Conservation (phyloP, 1,140 invertebrate species). For the Heterodera carotae region DNA sequence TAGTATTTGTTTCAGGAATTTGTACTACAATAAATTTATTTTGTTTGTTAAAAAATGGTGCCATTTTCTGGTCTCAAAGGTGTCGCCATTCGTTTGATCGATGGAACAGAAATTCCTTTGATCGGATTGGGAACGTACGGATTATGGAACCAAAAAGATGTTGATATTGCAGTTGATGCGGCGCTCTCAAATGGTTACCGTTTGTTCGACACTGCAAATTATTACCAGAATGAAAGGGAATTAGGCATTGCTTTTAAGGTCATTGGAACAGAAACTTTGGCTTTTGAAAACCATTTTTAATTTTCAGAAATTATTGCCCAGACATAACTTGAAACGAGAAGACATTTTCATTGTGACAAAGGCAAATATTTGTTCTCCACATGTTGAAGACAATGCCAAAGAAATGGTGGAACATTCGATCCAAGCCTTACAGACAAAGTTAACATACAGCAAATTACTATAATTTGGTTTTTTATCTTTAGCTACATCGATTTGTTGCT, state of each 20-base stretch:
- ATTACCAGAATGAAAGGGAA: constrained; percentile 47
- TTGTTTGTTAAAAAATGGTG: constrained; percentile 12
- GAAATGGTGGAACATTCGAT: constrained; percentile 38
- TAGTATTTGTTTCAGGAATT: too few species aligned
- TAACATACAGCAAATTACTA: too few species aligned
- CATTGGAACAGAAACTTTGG: neutral
- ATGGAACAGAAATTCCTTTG: constrained; percentile 48
- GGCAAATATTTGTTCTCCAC: constrained; percentile 37
- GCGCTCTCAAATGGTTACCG: constrained; percentile 45
- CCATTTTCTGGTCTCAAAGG: constrained; percentile 23
- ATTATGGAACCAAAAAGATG: constrained; percentile 32
- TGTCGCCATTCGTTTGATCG: constrained; percentile 21
- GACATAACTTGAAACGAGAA: constrained; percentile 48
- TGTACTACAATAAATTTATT: too few species aligned
- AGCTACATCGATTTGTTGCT: constrained; percentile 51
- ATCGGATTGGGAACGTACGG: constrained; percentile 50
- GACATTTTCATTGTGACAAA: constrained; percentile 55
- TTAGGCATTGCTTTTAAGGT: constrained; percentile 50
- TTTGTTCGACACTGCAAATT: constrained; percentile 54
- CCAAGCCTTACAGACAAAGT: constrained; percentile 34
- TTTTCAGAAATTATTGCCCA: constrained; percentile 51
- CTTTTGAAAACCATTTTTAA: neutral
- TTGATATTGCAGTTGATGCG: constrained; percentile 49
- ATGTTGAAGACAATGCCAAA: constrained; percentile 34
- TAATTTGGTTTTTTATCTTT: too few species aligned